Base-by-base conservation (phyloP, 2,797 vertebrate genomes). In the Pangasius mekongensis region DNA sequence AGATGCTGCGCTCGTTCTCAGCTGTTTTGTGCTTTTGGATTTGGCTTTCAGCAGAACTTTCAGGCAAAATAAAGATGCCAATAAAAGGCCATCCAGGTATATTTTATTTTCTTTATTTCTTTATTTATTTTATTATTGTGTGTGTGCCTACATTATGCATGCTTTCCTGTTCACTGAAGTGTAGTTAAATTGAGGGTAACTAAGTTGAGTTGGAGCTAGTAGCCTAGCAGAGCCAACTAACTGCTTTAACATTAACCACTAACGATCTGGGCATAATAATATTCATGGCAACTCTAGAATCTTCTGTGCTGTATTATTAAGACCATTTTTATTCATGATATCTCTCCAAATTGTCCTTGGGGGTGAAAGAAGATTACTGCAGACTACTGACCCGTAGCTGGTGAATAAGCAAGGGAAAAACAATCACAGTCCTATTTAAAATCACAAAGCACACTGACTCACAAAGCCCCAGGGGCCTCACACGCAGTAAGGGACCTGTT, bases 241-340 rank as follows among this genome's bases (percentile, higher is more conserved):
- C 92, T 91, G 90, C 90, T 94, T 91, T 94, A 94, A 94, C 90
- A 93, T 92, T 94, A 95, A 95, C 87, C 64, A 92, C 92, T 92
- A 93, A 91, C 93, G 94, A 95, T 95, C 91, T 93, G 90, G 74
- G 91, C 89, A 89, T 96, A 96, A 96, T 96, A 94, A 92, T 96
- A 96, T 97, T 96, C 96, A 96, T 94, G 94, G 94, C 94, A 81
- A 88, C 94, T 93, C 92, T 92, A 94, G 93, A 93, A 95, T 94
- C 91, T 91, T 89, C 92, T 86, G 92, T 77, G 69, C 81, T 84
- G 93, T 93, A 96, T 95, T 96, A 97, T 95, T 94, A 94, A 93
- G 93, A 95, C 94, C 87, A 95, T 96, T 96, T 96, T 95, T 96
- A 96, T 96, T 96, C 95, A 97, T 96, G 94, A 96, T 95, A 94